These are phyloP conservation scores for Plotosus lineatus DNA, from an alignment of 2,113 vertebrate genomes.

Conservation along the genomic window DNA sequence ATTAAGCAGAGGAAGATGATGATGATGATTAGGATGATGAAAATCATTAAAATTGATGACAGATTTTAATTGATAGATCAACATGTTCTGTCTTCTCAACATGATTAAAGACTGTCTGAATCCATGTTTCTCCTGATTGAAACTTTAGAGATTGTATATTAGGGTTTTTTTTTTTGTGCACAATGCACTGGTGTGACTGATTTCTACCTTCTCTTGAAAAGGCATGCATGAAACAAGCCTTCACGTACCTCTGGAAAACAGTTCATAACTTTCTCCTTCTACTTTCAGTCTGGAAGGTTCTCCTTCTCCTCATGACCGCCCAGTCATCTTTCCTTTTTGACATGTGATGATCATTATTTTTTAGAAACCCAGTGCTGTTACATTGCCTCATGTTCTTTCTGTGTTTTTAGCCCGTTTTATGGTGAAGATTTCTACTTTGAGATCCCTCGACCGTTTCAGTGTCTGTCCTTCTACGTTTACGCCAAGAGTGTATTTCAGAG, in stretches of 20 bases:
- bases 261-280: background rate
- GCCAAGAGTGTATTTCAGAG: conserved; percentile 94
- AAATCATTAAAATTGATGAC: too few relatives aligned
- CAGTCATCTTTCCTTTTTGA: background rate
- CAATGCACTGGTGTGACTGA: background rate
- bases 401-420: conserved; percentile 86
- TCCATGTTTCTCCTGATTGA: too few relatives aligned
- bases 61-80: too few relatives aligned
- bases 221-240: background rate
- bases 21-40: too few relatives aligned
- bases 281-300: background rate
- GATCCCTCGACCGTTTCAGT: conserved; percentile 95
- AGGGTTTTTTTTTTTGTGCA: background rate
- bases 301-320: background rate
- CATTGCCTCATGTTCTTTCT: conserved; percentile 38
- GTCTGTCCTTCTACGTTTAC: conserved; percentile 97
- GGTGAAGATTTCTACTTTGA: conserved; percentile 99
- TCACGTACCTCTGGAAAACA: background rate
- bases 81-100: too few relatives aligned
- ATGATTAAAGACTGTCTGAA: too few relatives aligned
- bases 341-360: background rate
- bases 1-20: too few relatives aligned
- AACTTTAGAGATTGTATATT: too few relatives aligned
- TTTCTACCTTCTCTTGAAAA: background rate
- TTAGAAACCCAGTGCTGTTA: background rate